These are phyloP conservation scores for Coturnix japonica DNA, from an alignment of 2,113 vertebrate species.

Conservation along the genomic window DNA sequence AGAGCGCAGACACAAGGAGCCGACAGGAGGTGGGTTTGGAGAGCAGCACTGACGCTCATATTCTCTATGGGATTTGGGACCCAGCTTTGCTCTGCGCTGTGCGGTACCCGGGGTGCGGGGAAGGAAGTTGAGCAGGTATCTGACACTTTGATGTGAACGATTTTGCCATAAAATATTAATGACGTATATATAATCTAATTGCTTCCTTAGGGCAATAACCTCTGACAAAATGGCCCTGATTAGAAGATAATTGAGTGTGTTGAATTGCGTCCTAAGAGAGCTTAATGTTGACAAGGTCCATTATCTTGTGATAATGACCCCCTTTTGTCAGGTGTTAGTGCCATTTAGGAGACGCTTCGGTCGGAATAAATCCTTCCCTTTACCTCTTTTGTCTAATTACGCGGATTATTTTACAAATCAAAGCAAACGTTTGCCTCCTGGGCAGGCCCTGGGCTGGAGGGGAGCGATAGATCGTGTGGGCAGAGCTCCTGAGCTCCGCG, in stretches of 20 bases:
- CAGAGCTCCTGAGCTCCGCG: not conserved
- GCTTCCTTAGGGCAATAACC: slow-evolving; percentile 83
- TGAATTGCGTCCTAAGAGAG: slow-evolving; percentile 72
- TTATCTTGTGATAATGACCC: slow-evolving; percentile 77
- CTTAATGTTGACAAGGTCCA: slow-evolving; percentile 77
- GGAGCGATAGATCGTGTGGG: not conserved
- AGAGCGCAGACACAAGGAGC: not conserved
- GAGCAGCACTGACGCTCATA: not conserved
- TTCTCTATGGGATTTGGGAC: not conserved
- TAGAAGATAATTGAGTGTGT: slow-evolving; percentile 81
- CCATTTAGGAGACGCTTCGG: slow-evolving; percentile 48
- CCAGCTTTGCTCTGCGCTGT: not conserved
- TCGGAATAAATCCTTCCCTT: slow-evolving; percentile 70
- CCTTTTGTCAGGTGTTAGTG: slow-evolving; percentile 75
- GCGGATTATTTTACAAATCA: slow-evolving; percentile 42
- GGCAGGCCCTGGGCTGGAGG: not conserved
- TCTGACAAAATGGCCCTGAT: slow-evolving; percentile 81
- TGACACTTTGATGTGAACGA: slow-evolving; percentile 70
- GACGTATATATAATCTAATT: slow-evolving; percentile 76
- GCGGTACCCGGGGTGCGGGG: not conserved
- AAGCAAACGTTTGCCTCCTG: not conserved
- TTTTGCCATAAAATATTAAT: slow-evolving; percentile 79
- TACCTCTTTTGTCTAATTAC: slow-evolving; percentile 63
- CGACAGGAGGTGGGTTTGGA: not conserved
- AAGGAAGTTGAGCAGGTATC: slow-evolving; percentile 6